Conservation (phyloP, 1,140 invertebrate genomes). For the Zaprionus lachaisei region DNA sequence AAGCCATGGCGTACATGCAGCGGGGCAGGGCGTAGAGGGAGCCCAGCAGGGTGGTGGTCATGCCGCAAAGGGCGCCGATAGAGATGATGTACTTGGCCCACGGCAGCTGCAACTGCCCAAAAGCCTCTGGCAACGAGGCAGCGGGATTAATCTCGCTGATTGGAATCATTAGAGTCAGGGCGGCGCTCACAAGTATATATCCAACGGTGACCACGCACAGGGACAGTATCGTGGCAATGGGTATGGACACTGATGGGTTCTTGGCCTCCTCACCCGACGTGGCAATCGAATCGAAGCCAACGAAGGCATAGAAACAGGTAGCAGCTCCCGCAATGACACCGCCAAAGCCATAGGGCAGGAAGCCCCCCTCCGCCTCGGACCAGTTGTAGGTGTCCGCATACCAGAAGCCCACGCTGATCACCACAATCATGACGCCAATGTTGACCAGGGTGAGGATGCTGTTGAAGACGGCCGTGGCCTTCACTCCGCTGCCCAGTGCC, state of each 20-base stretch:
- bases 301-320: slow-evolving; percentile 95
- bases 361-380: slow-evolving; percentile 89
- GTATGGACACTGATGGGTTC: slow-evolving; percentile 92
- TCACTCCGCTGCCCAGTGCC: slow-evolving; percentile 92
- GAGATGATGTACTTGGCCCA: slow-evolving; percentile 96
- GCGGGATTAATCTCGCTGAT: slow-evolving; percentile 90
- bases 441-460: slow-evolving; percentile 92
- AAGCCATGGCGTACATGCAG: slow-evolving; percentile 95
- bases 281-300: slow-evolving; percentile 94
- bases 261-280: slow-evolving; percentile 94
- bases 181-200: slow-evolving; percentile 92
- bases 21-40: slow-evolving; percentile 93
- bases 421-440: slow-evolving; percentile 89
- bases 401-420: slow-evolving; percentile 91
- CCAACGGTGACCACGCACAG: slow-evolving; percentile 91
- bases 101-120: slow-evolving; percentile 88
- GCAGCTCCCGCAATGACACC: slow-evolving; percentile 93
- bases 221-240: slow-evolving; percentile 91
- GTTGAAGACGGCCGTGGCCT: slow-evolving; percentile 94
- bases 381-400: slow-evolving; percentile 92
- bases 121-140: slow-evolving; percentile 94
- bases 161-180: slow-evolving; percentile 93
- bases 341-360: slow-evolving; percentile 92
- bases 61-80: slow-evolving; percentile 94
- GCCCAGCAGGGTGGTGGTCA: slow-evolving; percentile 94